phyloP scores from a whole-genome alignment of 2,888 invertebrate genomes.

The Trilocha varians region DNA sequence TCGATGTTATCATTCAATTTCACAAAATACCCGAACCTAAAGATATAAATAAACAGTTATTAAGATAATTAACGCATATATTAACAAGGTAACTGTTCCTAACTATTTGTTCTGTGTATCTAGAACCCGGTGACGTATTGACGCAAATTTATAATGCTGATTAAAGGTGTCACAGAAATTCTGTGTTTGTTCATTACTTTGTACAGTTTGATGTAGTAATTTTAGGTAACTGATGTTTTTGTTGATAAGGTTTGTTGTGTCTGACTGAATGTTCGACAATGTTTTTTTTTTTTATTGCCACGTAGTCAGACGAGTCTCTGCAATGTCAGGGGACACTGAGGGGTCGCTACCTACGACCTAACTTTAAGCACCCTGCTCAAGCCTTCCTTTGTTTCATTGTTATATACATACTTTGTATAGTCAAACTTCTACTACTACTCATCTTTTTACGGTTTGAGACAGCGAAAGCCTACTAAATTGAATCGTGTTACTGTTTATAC shows the following conservation, averaged over 20 bases:
- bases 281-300: no score
- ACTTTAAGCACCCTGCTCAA: no score
- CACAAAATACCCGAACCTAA: neutral
- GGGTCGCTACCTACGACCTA: no score
- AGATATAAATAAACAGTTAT: slow-evolving; percentile 13
- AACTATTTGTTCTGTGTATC: slow-evolving; percentile 31
- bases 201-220: neutral
- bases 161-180: slow-evolving; percentile 15
- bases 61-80: slow-evolving; percentile 22
- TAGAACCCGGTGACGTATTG: slow-evolving; percentile 28
- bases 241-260: neutral
- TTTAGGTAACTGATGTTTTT: neutral
- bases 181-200: slow-evolving; percentile 1
- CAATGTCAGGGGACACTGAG: no score
- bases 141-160: slow-evolving; percentile 44
- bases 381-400: no score
- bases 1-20: slow-evolving; percentile 2
- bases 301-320: no score
- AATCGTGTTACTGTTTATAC: no score
- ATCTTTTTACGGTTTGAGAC: no score
- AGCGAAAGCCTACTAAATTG: no score
- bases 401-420: no score
- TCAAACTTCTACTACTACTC: no score
- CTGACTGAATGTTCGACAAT: no score
- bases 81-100: slow-evolving; percentile 26